Evolutionary conservation across 1,140 invertebrate species (phyloP), one percentile per base, ranked within the genome.

Genomic region (Calephelis virginiensis): DNA sequence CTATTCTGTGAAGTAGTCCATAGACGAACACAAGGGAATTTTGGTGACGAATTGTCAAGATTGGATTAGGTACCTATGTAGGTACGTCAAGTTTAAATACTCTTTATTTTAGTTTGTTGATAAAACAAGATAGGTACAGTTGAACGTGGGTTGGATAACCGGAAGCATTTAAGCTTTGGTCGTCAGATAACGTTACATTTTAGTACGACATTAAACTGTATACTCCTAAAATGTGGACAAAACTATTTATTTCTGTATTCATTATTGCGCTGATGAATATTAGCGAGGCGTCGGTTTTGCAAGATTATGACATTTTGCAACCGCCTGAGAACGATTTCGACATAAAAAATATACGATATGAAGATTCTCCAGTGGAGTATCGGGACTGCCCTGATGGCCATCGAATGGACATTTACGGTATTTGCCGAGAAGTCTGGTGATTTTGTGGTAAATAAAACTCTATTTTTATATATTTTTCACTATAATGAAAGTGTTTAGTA

Each of bases 381-480:
- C 45, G 28, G 8, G 65, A 43, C 7, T 88, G 85, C 49, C 78
- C 80, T 3, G 70, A 76, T 11, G 86, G 83, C 48, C 78, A 70
- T n/a, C 63, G 74, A 50, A 45, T 78, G 63, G 86, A 86, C 61
- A 40, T 76, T 46, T 67, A 63, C 12, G 79, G 80, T 14, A 64
- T 75, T 46, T 89, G 86, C 45, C 75, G 86, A 28, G 82, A 86
- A 69, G 83, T 86, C n/a, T 89, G 86, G 86, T 81, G 70, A 74
- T 62, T n/a, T 28, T 38, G 40, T 28, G 69, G 40, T 43, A 43
- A 43, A 43, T 43, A 1, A 28, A 28, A 28, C 28, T 28, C 28
- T 4, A 28, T 28, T 28, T 28, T 28, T n/a, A n/a, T n/a, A n/a
- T n/a, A n/a, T n/a, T 28, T 28, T 28, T 28, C 28, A 28, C 5